Evolutionary conservation across 2,113 vertebrate species (phyloP).

Genomic region (Oriolus oriolus): DNA sequence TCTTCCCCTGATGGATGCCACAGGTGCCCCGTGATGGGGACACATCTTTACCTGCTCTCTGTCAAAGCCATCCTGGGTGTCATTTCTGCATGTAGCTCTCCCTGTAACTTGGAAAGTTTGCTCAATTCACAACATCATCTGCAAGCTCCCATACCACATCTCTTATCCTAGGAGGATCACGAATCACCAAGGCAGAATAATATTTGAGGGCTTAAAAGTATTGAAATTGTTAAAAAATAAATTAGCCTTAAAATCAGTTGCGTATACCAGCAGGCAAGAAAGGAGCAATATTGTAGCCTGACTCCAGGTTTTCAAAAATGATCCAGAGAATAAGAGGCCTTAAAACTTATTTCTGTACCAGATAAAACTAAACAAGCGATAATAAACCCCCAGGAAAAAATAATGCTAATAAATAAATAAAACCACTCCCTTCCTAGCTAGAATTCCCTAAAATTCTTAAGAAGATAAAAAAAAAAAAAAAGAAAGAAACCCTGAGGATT

Average conservation of each 20-base stretch:
- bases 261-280: not conserved
- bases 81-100: not conserved
- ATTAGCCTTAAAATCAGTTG: not conserved
- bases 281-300: not conserved
- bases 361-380: not conserved
- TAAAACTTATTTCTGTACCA: constrained; percentile 8
- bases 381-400: not conserved
- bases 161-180: not conserved
- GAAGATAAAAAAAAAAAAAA: not conserved
- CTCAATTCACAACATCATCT: not conserved
- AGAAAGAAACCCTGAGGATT: not conserved
- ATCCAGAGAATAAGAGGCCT: not conserved
- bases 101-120: not conserved
- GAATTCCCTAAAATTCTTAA: not conserved
- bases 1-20: not conserved
- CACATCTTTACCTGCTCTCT: not conserved
- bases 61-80: not conserved
- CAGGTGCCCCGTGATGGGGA: not conserved
- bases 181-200: constrained; percentile 4
- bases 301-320: not conserved
- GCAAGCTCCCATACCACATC: not conserved
- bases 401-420: not conserved
- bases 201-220: constrained; percentile 10
- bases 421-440: not conserved
- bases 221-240: constrained; percentile 32